These are phyloP conservation scores for Ceratothoa steindachneri DNA, from an alignment of 2,888 invertebrate genomes.

Conservation along the genomic window DNA sequence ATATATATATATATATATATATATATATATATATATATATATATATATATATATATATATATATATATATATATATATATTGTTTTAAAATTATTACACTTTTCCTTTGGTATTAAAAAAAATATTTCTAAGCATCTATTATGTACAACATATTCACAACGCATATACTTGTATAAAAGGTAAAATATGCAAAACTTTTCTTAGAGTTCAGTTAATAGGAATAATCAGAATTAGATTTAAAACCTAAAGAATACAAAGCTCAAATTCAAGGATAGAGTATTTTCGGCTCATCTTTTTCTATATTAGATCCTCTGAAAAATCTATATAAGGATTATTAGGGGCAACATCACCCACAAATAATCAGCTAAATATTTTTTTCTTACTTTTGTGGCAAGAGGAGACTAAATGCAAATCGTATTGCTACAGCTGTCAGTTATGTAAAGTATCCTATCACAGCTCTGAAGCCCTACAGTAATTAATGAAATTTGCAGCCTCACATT, in stretches of 20 bases:
- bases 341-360: not conserved
- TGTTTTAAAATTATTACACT: not conserved
- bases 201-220: not conserved
- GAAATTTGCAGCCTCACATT: not conserved
- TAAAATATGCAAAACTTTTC: not conserved
- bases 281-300: too few relatives aligned
- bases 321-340: not conserved
- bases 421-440: not conserved
- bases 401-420: not conserved
- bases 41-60: constrained; percentile 25
- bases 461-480: not conserved
- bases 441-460: not conserved
- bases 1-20: constrained; percentile 5
- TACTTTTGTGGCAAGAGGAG: not conserved
- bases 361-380: not conserved
- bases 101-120: not conserved
- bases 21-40: constrained; percentile 18
- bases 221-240: not conserved
- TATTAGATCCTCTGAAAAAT: too few relatives aligned
- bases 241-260: too few relatives aligned
- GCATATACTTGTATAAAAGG: not conserved
- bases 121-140: not conserved
- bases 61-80: constrained; percentile 24
- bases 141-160: not conserved
- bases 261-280: too few relatives aligned